These are phyloP conservation scores for Nothobranchius furzeri DNA, from an alignment of 2,113 vertebrate genomes.

Conservation along the genomic window DNA sequence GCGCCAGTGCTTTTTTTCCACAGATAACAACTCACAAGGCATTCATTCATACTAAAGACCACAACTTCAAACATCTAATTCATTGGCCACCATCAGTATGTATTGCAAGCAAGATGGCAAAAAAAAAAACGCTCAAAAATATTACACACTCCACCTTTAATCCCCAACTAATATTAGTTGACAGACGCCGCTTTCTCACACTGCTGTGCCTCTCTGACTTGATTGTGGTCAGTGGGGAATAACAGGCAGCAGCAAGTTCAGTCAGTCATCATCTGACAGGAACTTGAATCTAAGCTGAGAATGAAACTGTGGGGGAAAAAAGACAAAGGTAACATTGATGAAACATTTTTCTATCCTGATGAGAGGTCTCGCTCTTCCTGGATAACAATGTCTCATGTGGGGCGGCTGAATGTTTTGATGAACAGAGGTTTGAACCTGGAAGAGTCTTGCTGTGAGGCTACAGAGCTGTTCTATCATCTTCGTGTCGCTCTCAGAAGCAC, in stretches of 20 bases:
- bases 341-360: constrained; percentile 4
- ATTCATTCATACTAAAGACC: too few species aligned
- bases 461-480: background rate
- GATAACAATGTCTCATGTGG: background rate
- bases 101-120: too few species aligned
- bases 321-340: background rate
- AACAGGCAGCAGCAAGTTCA: background rate
- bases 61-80: too few species aligned
- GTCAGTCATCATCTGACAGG: background rate
- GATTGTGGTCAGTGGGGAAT: background rate
- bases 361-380: background rate
- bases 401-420: background rate
- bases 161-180: background rate
- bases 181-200: background rate
- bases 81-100: too few species aligned
- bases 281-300: constrained; percentile 1
- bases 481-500: background rate
- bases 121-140: too few species aligned
- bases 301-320: background rate
- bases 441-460: background rate
- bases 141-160: too few species aligned
- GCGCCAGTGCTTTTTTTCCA: too few species aligned
- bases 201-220: background rate
- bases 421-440: background rate
- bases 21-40: too few species aligned